phyloP scores from a whole-genome alignment of 1,140 invertebrate genomes.

The Drosophila ficusphila region DNA sequence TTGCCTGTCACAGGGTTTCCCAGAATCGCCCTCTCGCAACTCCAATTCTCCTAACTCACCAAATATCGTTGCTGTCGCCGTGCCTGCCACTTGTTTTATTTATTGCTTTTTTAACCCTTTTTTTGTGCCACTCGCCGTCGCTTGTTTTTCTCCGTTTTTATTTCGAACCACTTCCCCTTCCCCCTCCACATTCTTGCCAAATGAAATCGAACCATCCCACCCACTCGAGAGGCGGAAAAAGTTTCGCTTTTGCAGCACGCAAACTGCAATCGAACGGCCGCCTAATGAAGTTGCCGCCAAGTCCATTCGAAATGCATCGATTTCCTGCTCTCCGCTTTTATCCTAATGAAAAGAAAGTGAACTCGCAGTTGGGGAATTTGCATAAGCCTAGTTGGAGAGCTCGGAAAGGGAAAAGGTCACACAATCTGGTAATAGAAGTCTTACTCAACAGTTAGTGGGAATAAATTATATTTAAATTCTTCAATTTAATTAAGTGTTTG shows the following conservation, averaged over 20 bases:
- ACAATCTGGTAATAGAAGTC: not conserved
- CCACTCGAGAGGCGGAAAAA: conserved; percentile 26
- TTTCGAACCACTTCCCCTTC: too few species aligned
- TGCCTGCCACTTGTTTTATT: conserved; percentile 78
- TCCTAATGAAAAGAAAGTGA: conserved; percentile 52
- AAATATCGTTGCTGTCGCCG: conserved; percentile 76
- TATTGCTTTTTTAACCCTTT: conserved; percentile 83
- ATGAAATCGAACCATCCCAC: conserved; percentile 40
- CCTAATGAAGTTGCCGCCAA: conserved; percentile 64
- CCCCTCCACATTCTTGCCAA: not conserved
- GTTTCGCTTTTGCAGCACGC: conserved; percentile 59
- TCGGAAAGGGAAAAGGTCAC: not conserved
- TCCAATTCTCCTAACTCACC: conserved; percentile 44
- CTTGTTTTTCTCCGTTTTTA: conserved; percentile 31
- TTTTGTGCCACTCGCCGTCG: conserved; percentile 59
- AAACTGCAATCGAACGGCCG: conserved; percentile 45
- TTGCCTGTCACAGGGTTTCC: conserved; percentile 70
- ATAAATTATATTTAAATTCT: not conserved
- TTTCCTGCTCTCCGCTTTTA: conserved; percentile 53
- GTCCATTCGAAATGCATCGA: conserved; percentile 71
- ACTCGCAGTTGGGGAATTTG: conserved; percentile 23
- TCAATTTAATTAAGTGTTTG: not conserved
- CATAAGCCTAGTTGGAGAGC: conserved; percentile 15
- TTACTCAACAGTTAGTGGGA: not conserved
- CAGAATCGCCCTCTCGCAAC: not conserved